Base-by-base conservation (phyloP, 2,888 invertebrate genomes). In the Mellilla xanthometata region DNA sequence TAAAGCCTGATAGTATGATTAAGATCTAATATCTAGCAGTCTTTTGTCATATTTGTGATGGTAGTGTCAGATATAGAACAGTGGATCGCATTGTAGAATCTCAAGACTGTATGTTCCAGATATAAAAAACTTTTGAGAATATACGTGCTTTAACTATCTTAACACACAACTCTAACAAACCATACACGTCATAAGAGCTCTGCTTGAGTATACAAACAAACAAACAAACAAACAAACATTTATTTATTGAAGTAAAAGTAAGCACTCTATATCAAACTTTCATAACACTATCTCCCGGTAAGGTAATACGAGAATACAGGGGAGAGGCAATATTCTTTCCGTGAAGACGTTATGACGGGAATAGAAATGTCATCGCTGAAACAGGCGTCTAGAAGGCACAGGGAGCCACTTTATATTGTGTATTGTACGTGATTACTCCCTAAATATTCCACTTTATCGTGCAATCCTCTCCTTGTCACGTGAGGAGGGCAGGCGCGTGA, bases 371-470 rank as follows among this genome's bases (percentile, higher is more conserved):
- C 69, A 67, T 68, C 61, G 60, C 52, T 60, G 54, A 61, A 61
- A 62, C 53, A 56, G 61, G 54, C 62, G 54, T 49, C 52, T 23
- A 50, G 50, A 49, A 54, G 53, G 47, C 58, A 43, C 60, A 58
- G 57, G 53, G 54, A 70, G 70, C 71, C 67, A 75, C 71, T 73
- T 65, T 62, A 62, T 62, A 54, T 57, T 62, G 68, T 69, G 68
- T 70, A 71, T 70, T 69, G 72, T 79, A 79, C 80, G 82, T 84
- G 86, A 85, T 84, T 80, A 81, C 81, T 78, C 72, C 71, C 72
- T 83, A 81, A 85, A 85, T 85, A 85, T 86, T 81, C 78, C 78
- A 78, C 79, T 84, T 81, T 86, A 84, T 79, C 76, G 79, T 76
- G 66, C 82, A 83, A 78, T 82, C 72, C 76, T 76, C 71, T 81